These are phyloP conservation scores for Capreolus pygargus DNA, from an alignment of 2,113 vertebrate species.

Conservation along the genomic window DNA sequence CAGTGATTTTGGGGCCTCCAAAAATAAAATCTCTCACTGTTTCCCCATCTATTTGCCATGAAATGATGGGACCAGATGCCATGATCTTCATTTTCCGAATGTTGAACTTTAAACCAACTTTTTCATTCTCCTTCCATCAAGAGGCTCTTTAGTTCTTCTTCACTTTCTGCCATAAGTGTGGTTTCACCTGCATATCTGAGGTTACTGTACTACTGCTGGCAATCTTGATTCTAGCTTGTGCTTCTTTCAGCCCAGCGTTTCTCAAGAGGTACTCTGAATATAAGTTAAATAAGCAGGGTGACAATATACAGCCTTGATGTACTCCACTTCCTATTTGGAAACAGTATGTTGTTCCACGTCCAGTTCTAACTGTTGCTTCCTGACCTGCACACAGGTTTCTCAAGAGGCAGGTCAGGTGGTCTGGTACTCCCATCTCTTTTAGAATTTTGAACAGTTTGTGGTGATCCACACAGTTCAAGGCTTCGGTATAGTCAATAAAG, in stretches of 20 bases:
- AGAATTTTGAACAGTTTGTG: neutral
- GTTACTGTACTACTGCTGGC: fast-evolving
- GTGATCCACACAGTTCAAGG: neutral
- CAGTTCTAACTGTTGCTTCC: neutral
- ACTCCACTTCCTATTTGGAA: neutral
- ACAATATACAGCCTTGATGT: neutral
- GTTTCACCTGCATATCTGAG: neutral
- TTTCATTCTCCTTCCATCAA: neutral
- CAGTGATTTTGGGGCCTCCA: fast-evolving
- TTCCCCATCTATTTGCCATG: neutral
- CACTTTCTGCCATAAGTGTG: neutral
- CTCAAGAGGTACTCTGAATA: neutral
- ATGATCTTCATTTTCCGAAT: neutral
- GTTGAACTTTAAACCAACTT: neutral
- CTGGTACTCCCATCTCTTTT: fast-evolving
- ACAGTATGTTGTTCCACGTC: neutral
- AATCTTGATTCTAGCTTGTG: neutral
- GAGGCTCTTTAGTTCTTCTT: fast-evolving
- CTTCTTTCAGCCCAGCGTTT: fast-evolving
- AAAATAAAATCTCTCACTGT: neutral
- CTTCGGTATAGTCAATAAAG: neutral
- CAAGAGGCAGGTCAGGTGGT: neutral
- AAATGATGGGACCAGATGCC: neutral
- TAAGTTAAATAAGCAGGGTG: neutral
- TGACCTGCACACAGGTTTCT: neutral